phyloP scores from a whole-genome alignment of 2,797 vertebrate genomes.

The Cyprinella venusta region DNA sequence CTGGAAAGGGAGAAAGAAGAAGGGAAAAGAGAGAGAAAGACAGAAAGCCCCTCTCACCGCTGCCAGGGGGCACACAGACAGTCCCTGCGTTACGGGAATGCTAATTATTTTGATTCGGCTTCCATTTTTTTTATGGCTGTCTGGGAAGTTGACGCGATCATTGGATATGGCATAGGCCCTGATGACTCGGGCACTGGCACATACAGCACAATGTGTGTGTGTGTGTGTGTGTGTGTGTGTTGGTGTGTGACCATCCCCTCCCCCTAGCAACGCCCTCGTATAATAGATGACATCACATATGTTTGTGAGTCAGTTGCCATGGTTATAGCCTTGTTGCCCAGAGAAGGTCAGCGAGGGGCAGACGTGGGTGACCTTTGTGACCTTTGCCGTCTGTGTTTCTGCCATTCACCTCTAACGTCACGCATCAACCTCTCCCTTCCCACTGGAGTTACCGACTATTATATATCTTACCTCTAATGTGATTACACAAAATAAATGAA shows the following conservation, averaged over 20 bases:
- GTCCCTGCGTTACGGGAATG: slow-evolving; percentile 79
- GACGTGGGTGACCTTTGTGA: slow-evolving; percentile 69
- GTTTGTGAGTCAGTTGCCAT: slow-evolving; percentile 76
- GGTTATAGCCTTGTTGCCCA: slow-evolving; percentile 63
- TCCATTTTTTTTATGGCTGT: slow-evolving; percentile 51
- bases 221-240: slow-evolving; percentile 42
- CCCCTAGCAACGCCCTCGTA: slow-evolving; percentile 45
- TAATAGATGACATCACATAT: slow-evolving; percentile 71
- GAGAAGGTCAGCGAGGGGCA: slow-evolving; percentile 66
- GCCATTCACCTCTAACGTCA: slow-evolving; percentile 53
- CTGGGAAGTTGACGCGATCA: slow-evolving; percentile 59
- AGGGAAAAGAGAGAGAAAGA: slow-evolving; percentile 68
- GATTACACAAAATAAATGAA: neutral
- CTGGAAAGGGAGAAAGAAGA: slow-evolving; percentile 9
- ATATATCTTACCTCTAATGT: neutral
- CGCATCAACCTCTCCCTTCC: slow-evolving; percentile 62
- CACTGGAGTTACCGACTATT: slow-evolving; percentile 2
- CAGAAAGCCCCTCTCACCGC: slow-evolving; percentile 76
- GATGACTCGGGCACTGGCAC: slow-evolving; percentile 55
- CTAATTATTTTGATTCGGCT: slow-evolving; percentile 79
- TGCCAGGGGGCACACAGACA: slow-evolving; percentile 83
- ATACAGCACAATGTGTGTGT: neutral
- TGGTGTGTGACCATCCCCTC: slow-evolving; percentile 53
- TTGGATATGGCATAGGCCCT: slow-evolving; percentile 57
- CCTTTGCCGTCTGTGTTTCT: slow-evolving; percentile 75